Evolutionary conservation across 2,113 vertebrate genomes (phyloP).

Genomic region (Dromas ardeola): DNA sequence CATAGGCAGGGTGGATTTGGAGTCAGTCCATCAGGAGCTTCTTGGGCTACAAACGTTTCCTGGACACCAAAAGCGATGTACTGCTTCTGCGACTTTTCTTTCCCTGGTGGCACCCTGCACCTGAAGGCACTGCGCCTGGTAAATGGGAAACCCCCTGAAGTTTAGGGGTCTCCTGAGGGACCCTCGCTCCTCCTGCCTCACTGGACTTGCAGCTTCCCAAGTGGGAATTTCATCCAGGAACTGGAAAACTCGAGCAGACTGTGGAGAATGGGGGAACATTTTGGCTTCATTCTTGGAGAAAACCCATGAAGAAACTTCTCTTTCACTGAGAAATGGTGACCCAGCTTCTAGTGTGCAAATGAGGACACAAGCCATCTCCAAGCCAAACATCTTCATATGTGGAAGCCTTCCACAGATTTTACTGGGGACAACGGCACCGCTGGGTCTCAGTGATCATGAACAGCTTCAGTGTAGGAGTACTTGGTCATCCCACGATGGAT

Average conservation of each 20-base stretch:
- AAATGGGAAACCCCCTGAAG: fast-evolving
- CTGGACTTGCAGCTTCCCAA: neutral
- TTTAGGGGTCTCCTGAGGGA: neutral
- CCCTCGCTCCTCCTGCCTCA: neutral
- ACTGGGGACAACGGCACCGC: neutral
- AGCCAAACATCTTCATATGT: neutral
- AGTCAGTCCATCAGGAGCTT: neutral
- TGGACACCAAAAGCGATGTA: neutral
- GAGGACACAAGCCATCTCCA: neutral
- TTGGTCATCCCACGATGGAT: neutral
- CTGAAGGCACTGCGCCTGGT: neutral
- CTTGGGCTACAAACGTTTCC: neutral
- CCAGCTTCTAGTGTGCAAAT: neutral
- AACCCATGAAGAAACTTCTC: neutral
- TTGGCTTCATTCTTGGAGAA: neutral
- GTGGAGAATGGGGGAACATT: neutral
- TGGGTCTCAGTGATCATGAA: neutral
- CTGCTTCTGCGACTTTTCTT: neutral
- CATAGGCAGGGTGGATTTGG: neutral
- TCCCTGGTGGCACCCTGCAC: neutral
- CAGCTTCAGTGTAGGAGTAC: neutral
- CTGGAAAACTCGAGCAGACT: neutral
- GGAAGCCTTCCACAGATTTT: neutral
- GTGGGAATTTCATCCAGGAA: neutral
- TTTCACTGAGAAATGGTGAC: neutral